phyloP scores from a whole-genome alignment of 2,888 invertebrate species.

The Aphidoletes aphidimyza region DNA sequence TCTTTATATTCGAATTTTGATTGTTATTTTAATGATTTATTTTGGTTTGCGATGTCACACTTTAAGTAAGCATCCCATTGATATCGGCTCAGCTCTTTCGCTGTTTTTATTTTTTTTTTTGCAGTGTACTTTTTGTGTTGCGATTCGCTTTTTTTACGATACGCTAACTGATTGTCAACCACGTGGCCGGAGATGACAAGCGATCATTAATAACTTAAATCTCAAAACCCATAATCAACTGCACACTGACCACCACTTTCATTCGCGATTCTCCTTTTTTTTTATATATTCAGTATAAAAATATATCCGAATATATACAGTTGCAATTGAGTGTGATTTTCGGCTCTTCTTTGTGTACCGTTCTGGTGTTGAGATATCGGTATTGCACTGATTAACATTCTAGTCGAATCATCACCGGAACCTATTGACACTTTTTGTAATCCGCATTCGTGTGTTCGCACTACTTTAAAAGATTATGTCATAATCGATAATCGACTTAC shows the following conservation, averaged over 20 bases:
- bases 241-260: background rate
- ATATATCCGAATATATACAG: too few relatives aligned
- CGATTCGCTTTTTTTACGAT: background rate
- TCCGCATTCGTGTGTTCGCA: background rate
- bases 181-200: slow-evolving; percentile 1
- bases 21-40: slow-evolving; percentile 54
- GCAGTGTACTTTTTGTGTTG: background rate
- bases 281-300: background rate
- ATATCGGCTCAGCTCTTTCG: too few relatives aligned
- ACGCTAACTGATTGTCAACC: too few relatives aligned
- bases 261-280: too few relatives aligned
- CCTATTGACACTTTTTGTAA: background rate
- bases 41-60: slow-evolving; percentile 5
- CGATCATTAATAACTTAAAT: background rate
- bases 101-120: background rate
- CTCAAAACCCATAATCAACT: background rate
- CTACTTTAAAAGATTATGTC: slow-evolving; percentile 12
- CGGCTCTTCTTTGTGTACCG: too few relatives aligned
- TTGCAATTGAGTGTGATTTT: too few relatives aligned
- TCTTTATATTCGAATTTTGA: background rate
- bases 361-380: background rate
- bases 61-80: background rate
- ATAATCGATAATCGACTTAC: slow-evolving; percentile 6
- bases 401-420: background rate
- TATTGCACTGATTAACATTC: slow-evolving; percentile 27